A percentile compares a stretch with the other conserved stretches of the same genome.
These are phyloP conservation scores for Palythoa grandiflora DNA, from an alignment of 92 coral and sea anemone genomes.

Conservation along the genomic window DNA sequence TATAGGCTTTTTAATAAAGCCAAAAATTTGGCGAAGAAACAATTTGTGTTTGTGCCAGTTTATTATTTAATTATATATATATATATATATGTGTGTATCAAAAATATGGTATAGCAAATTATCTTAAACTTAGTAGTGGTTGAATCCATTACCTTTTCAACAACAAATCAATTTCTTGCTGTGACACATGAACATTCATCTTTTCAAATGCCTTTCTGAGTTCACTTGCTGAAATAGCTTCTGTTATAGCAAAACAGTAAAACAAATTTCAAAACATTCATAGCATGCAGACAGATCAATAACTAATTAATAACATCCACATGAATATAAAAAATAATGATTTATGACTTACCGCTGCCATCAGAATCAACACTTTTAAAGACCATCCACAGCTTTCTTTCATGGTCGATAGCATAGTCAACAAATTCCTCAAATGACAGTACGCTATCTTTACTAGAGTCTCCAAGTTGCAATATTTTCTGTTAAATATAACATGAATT, in stretches of 20 bases:
- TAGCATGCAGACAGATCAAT: background rate
- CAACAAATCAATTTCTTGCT: constrained; percentile 56
- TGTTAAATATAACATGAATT: background rate
- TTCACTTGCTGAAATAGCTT: constrained; percentile 51
- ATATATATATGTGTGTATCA: too few species aligned
- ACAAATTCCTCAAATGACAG: constrained; percentile 68
- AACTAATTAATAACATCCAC: background rate
- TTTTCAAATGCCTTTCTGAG: constrained; percentile 64
- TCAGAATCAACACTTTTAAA: constrained; percentile 64
- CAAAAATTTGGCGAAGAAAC: too few species aligned
- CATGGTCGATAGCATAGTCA: constrained; percentile 61
- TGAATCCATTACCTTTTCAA: constrained; percentile 56
- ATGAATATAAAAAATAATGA: background rate
- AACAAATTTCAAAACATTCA: background rate
- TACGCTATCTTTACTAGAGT: constrained; percentile 54
- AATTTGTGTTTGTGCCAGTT: too few species aligned
- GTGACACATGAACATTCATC: constrained; percentile 60
- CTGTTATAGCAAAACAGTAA: constrained; percentile 17
- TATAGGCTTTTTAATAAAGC: too few species aligned
- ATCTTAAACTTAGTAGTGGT: too few species aligned
- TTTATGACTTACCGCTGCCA: constrained; percentile 41
- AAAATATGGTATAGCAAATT: too few species aligned
- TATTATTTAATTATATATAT: too few species aligned
- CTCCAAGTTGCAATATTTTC: constrained; percentile 61
- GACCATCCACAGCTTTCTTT: constrained; percentile 65